These are phyloP conservation scores for Oreochromis tanganicae DNA, from an alignment of 2,113 vertebrate species.

Conservation along the genomic window DNA sequence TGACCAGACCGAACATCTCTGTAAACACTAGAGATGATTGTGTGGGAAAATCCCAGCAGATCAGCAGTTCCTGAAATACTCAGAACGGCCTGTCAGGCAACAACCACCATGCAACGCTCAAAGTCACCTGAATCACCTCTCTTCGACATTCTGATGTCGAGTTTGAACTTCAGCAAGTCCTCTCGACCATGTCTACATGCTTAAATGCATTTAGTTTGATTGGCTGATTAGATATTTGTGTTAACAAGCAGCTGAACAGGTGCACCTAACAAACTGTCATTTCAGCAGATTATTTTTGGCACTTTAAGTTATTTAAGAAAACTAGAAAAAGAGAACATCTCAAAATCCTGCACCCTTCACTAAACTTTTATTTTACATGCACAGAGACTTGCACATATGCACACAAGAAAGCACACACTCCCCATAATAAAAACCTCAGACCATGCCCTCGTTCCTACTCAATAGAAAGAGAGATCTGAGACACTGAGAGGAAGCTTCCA, in stretches of 20 bases:
- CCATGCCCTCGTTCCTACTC: conserved; percentile 49
- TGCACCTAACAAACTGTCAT: background rate
- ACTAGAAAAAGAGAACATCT: background rate
- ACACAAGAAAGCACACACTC: conserved; percentile 42
- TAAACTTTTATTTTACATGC: background rate
- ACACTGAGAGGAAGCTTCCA: conserved; percentile 42
- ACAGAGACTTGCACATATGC: background rate
- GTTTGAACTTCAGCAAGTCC: background rate
- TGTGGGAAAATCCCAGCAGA: background rate
- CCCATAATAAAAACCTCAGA: conserved; percentile 40
- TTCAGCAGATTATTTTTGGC: background rate
- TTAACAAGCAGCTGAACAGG: background rate
- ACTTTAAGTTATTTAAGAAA: background rate
- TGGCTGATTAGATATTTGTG: background rate
- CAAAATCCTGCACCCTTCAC: background rate
- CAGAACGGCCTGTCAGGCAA: background rate
- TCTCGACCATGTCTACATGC: background rate
- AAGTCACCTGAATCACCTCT: background rate
- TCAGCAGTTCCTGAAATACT: background rate
- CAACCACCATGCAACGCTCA: background rate
- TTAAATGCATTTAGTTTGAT: background rate
- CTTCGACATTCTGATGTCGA: background rate
- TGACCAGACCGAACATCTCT: background rate
- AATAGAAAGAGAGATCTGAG: conserved; percentile 56
- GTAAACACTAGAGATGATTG: background rate